Base-by-base conservation (phyloP, 2,113 vertebrate species). In the Pelecanus crispus region DNA sequence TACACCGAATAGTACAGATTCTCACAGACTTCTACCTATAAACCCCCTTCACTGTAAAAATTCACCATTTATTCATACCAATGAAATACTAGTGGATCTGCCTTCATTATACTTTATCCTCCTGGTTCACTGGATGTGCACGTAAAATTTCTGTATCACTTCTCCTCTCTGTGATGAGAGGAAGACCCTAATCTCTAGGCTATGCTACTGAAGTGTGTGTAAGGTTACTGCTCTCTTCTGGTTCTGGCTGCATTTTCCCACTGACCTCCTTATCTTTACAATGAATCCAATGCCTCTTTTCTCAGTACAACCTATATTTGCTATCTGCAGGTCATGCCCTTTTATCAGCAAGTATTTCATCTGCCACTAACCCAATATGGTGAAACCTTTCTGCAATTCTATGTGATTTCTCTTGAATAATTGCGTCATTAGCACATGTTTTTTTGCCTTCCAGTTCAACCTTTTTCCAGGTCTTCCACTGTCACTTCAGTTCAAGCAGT, bases 201-300 rank as follows among this genome's bases (percentile, higher is more conserved):
- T 47, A 24, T 22, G 11, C 11, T 13, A 6, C 20, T 3, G 0
- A 47, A 17, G 18, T 6, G 8, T 20, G n/a, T 8, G 14, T 11
- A 2, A 31, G 36, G 45, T 44, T 65, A 29, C 24, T 55, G 58
- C 17, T 82, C 20, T n/a, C 42, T 20, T 9, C 25, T 26, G 61
- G 11, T 7, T 47, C 74, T 31, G 34, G 12, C 34, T 75, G 32
- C 28, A 26, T 89, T 81, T 79, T 31, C 59, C 73, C 45, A 36
- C 59, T 40, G 59, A 67, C 18, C 61, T 36, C 65, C 25, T 50
- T n/a, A 31, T 28, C 24, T 13, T 61, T 17, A 21, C 45, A 74
- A 62, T 1, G 42, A 94, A 18, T 18, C 26, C 58, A 61, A 7
- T 42, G 63, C 7, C 45, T 52, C 9, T n/a, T 36, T 19, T 24